Evolutionary conservation across 2,113 vertebrate genomes (phyloP), one percentile per base, ranked within the genome.

Genomic region (Pelobates fuscus): DNA sequence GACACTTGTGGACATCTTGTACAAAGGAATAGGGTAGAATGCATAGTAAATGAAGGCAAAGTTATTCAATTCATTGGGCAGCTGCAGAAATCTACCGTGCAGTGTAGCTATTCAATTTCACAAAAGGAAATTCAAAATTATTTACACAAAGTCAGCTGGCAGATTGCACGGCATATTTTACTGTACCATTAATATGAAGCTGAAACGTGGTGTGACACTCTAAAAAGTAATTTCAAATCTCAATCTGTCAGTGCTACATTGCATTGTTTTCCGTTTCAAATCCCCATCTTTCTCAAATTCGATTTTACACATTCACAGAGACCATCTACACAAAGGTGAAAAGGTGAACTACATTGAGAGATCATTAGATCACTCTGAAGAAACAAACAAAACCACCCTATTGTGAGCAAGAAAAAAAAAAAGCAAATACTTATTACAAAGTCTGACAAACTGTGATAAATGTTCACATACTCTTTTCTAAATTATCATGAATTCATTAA

Each of bases 101-200:
- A 59, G 57, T 11, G 24, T 59, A 59, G 24, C 57, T 59, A 59
- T 59, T 30, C 59, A 62, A 20, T 62, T 7, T 60, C 57, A 60
- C 57, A 25, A 60, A 27, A 60, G 57, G 57, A 60, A 57, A 60
- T 5, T 8, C 57, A 8, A 27, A 60, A 60, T 27, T 14, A 60
- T 60, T 27, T 24, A 27, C 7, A 6, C 11, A 14, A 27, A 3
- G 57, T 24, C 57, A 27, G 57, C 24, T 14, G 4, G 14, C 12
- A 32, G 15, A 62, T 62, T 3, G 26, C 2, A 30, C 30, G 27
- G 17, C 12, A 62, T 2, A 2, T 32, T 32, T n/a, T 17, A 29
- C 26, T 30, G 27, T n/a, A 26, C 8, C 14, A 59, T 2, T 8
- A 59, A 14, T 62, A 18, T 62, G 18, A 30, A 62, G 27, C 5